These are phyloP conservation scores for Chlorodrepanis virens DNA, from an alignment of 2,113 vertebrate genomes.

Conservation along the genomic window DNA sequence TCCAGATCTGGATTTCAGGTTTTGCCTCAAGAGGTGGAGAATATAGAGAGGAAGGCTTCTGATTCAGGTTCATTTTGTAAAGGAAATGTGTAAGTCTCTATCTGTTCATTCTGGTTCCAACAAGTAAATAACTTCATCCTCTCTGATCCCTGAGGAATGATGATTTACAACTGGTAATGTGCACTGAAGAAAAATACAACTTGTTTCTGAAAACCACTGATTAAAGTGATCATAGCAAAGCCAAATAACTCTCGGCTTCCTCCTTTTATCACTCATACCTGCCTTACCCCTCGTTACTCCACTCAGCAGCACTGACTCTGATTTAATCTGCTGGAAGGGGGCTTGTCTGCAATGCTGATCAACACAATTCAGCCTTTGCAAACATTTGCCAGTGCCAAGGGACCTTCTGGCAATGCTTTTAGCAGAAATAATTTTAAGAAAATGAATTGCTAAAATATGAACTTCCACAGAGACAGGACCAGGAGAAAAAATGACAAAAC, in stretches of 20 bases:
- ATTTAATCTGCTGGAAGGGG: background rate
- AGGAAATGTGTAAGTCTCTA: background rate
- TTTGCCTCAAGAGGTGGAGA: background rate
- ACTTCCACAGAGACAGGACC: background rate
- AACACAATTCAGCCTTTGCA: background rate
- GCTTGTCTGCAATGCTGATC: background rate
- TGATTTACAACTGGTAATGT: constrained; percentile 32
- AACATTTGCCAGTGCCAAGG: background rate
- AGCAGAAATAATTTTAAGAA: constrained; percentile 22
- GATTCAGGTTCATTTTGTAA: background rate
- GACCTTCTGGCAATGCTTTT: background rate
- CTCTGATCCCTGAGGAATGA: constrained; percentile 22
- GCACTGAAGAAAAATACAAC: constrained; percentile 31
- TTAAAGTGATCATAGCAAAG: constrained; percentile 44
- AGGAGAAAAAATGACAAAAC: background rate
- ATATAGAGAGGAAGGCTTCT: background rate
- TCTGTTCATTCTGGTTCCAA: background rate
- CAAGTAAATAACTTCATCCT: constrained; percentile 28
- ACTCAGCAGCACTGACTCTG: background rate
- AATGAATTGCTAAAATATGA: background rate
- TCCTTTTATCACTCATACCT: background rate
- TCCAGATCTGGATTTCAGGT: background rate
- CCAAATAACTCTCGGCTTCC: background rate
- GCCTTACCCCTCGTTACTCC: background rate
- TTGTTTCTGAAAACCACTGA: constrained; percentile 39